Conservation (phyloP, 2,797 vertebrate species). For the Cuniculus paca region DNA sequence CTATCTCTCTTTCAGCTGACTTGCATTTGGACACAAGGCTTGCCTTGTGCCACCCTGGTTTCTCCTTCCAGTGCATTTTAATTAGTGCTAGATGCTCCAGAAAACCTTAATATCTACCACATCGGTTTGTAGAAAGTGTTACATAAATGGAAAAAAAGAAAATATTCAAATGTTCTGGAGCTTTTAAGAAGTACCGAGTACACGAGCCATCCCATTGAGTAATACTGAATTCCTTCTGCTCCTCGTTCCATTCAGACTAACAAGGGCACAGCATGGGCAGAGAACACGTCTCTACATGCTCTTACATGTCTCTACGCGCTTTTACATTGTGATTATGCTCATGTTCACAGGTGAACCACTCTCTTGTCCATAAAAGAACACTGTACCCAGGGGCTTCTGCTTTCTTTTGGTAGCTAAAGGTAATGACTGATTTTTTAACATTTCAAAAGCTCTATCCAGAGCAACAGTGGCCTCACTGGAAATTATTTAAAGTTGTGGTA, state of each 20-base stretch:
- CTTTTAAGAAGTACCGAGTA: conserved; percentile 40
- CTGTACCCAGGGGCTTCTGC: background rate
- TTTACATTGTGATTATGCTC: background rate
- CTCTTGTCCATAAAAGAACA: background rate
- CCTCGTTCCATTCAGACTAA: background rate
- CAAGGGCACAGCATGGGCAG: background rate
- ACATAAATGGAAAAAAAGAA: conserved; percentile 25
- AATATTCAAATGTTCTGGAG: conserved; percentile 36
- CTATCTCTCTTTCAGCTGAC: background rate
- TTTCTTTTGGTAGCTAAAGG: background rate
- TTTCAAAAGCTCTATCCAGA: conserved; percentile 12
- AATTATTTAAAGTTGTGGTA: background rate
- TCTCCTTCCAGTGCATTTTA: background rate
- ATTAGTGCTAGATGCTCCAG: background rate
- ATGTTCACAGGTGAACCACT: background rate
- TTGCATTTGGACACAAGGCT: background rate
- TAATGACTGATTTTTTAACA: conserved; percentile 11
- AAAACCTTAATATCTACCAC: conserved; percentile 26
- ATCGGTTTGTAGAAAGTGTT: conserved; percentile 22
- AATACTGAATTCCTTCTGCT: background rate
- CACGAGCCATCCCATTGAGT: background rate
- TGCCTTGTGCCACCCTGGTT: background rate
- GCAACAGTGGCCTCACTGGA: background rate
- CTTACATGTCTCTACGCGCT: background rate
- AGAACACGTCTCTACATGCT: background rate